Evolutionary conservation across 2,888 invertebrate genomes (phyloP).

Genomic region (Lasioglossum leucozonium): DNA sequence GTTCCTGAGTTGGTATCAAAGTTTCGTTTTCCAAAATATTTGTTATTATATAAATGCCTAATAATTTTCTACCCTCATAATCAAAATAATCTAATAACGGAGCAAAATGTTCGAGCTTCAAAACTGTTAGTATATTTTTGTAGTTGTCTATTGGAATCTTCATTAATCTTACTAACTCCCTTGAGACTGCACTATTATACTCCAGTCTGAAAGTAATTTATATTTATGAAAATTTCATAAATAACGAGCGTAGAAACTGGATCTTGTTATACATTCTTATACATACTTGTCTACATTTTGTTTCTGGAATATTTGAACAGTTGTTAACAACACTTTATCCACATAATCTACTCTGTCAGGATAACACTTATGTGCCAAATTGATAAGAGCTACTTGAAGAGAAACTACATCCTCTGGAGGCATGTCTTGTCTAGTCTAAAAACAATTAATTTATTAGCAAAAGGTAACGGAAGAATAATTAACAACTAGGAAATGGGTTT

Average conservation of each 20-base stretch:
- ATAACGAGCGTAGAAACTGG: background rate
- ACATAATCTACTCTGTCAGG: slow-evolving; percentile 97
- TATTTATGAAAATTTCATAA: background rate
- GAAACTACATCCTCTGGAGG: slow-evolving; percentile 98
- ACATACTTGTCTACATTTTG: slow-evolving; percentile 92
- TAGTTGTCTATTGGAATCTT: slow-evolving; percentile 98
- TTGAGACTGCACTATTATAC: slow-evolving; percentile 93
- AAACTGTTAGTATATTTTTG: slow-evolving; percentile 94
- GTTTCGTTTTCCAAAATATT: slow-evolving; percentile 97
- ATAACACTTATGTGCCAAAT: slow-evolving; percentile 98
- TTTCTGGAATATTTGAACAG: slow-evolving; percentile 95
- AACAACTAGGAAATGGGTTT: slow-evolving; percentile 41
- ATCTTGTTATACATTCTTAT: background rate
- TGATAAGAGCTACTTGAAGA: slow-evolving; percentile 96
- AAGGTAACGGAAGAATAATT: background rate
- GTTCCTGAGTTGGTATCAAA: slow-evolving; percentile 93
- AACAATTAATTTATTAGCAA: background rate
- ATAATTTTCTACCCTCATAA: slow-evolving; percentile 92
- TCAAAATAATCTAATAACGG: slow-evolving; percentile 95
- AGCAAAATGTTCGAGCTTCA: slow-evolving; percentile 94
- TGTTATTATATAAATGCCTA: slow-evolving; percentile 95
- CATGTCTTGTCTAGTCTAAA: slow-evolving; percentile 95
- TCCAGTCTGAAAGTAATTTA: slow-evolving; percentile 87
- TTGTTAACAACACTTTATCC: slow-evolving; percentile 96
- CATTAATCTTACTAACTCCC: slow-evolving; percentile 96